These are phyloP conservation scores for Apis mellifera DNA, from an alignment of 1,140 invertebrate genomes.

Conservation along the genomic window DNA sequence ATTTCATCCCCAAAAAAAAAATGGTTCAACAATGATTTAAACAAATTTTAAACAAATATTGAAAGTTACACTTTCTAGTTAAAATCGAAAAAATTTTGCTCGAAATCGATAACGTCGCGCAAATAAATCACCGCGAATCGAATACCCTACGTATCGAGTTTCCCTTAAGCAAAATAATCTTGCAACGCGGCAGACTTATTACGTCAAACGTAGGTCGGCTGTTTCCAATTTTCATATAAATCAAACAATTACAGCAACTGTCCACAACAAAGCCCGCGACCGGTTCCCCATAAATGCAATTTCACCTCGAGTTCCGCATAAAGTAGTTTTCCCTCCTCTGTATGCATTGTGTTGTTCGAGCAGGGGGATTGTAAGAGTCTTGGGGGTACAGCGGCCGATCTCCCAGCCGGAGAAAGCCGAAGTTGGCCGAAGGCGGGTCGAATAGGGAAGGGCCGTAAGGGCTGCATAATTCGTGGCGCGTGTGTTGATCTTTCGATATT, in stretches of 20 bases:
- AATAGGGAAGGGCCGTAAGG: background rate
- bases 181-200: background rate
- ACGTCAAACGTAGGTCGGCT: background rate
- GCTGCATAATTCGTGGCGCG: background rate
- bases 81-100: background rate
- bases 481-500: slow-evolving; percentile 29
- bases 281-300: slow-evolving; percentile 4
- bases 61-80: no score
- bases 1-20: no score
- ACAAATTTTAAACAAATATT: no score
- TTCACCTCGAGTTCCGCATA: slow-evolving; percentile 11
- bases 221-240: slow-evolving; percentile 26
- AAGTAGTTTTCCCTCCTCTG: slow-evolving; percentile 3
- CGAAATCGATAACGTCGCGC: fast-evolving
- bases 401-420: background rate
- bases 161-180: background rate
- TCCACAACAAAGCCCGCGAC: background rate
- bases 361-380: slow-evolving; percentile 12
- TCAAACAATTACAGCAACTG: slow-evolving; percentile 24
- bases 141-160: background rate
- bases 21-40: no score
- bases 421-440: background rate
- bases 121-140: background rate
- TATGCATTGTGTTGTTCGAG: slow-evolving; percentile 22
- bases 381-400: background rate